Evolutionary conservation across 35 echinoderm and acorn worm genomes (phyloP), one percentile per base, ranked within the genome.

Genomic region (Heliocidaris tuberculata): DNA sequence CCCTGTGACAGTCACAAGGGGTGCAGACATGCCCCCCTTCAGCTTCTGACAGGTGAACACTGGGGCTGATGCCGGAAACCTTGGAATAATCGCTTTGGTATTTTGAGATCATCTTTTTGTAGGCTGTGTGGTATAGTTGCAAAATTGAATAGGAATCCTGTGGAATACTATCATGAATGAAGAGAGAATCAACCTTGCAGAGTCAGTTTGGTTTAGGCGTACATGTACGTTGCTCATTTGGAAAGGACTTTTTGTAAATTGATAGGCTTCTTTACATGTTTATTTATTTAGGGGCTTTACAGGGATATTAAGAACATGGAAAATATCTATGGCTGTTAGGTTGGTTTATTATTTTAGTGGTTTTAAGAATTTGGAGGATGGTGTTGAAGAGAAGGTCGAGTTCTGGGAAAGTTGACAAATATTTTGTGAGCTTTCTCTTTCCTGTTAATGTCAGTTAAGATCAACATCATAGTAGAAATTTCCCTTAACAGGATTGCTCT

Each of bases 31-130:
- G 65, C 21, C 65, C 65, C 65, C 65, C 65, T 78, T 78, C 21
- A 78, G 65, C 65, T 78, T 78, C 6, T 78, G 65, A 78, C 65
- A 78, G 65, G 65, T 78, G 65, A 78, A 78, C 17, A 78, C 65
- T 78, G 35, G 35, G 35, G 35, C 35, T 42, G 65, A 78, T 27
- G 21, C 65, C 65, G 65, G 65, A 78, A 78, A 78, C 65, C 65
- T 78, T 78, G 65, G 65, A 78, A 78, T 78, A 78, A 78, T 78
- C 21, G 21, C 65, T 78, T 56, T 78, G 65, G 65, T 78, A 78
- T 78, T 78, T 78, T 27, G 65, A 78, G 65, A 78, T 78, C 65
- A 78, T 78, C 65, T 78, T n/a, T 78, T 78, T n/a, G 19, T 78
- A 24, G 19, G 24, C 27, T 24, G 61, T 78, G 65, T 17, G 65